These are phyloP conservation scores for Recurvirostra avosetta DNA, from an alignment of 2,113 vertebrate genomes.

Conservation along the genomic window DNA sequence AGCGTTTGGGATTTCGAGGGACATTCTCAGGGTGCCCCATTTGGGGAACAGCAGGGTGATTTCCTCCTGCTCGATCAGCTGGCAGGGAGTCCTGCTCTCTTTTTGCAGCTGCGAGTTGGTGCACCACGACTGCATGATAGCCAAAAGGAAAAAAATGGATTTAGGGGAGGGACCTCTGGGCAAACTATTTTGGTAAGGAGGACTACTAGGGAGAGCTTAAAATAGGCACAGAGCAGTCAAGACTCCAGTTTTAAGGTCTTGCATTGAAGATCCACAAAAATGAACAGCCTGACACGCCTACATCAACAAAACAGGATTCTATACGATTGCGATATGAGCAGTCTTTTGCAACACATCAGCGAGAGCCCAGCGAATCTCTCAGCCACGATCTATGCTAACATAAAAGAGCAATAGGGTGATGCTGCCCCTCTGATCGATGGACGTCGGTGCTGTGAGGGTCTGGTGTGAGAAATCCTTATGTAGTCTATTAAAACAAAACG, in stretches of 20 bases:
- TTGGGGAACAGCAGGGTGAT: not conserved
- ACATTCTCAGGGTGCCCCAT: not conserved
- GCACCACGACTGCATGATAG: not conserved
- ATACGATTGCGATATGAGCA: conserved; percentile 3
- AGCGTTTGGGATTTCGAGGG: not conserved
- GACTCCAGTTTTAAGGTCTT: conserved; percentile 36
- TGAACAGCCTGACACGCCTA: conserved; percentile 48
- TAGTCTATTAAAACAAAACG: not conserved
- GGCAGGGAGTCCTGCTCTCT: not conserved
- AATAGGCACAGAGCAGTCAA: conserved; percentile 17
- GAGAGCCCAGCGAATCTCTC: not conserved
- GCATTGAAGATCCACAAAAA: conserved; percentile 18
- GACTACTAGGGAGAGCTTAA: conserved; percentile 4
- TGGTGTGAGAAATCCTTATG: not conserved
- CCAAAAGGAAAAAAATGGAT: not conserved
- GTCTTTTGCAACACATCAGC: not conserved
- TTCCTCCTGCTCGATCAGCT: not conserved
- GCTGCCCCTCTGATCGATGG: not conserved
- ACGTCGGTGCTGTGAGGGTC: not conserved
- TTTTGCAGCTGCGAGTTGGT: not conserved
- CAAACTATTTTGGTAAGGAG: conserved; percentile 1
- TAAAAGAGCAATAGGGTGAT: not conserved
- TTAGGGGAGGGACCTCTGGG: not conserved
- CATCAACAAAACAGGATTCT: conserved; percentile 7
- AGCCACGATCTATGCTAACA: not conserved